These are phyloP conservation scores for Malurus splendens DNA, from an alignment of 2,797 vertebrate genomes.

Conservation along the genomic window DNA sequence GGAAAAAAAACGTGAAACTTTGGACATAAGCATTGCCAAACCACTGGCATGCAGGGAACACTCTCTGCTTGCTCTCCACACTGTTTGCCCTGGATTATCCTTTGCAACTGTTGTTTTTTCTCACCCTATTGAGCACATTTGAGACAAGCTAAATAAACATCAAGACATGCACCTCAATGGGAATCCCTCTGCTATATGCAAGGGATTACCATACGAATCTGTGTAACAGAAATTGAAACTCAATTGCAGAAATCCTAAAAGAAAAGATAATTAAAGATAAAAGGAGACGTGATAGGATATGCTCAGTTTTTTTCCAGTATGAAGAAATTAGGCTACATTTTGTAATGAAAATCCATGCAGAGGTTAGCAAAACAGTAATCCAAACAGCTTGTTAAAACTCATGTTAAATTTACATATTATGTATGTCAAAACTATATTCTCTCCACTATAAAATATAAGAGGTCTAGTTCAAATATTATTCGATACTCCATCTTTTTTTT, in stretches of 20 bases:
- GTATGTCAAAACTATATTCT: neutral
- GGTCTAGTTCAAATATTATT: neutral
- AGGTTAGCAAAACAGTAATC: neutral
- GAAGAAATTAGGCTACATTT: neutral
- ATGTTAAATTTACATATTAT: neutral
- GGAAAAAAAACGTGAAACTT: neutral
- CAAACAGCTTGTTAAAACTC: neutral
- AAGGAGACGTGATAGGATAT: neutral
- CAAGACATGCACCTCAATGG: neutral
- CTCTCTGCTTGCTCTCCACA: neutral
- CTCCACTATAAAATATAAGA: neutral
- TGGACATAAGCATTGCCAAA: neutral
- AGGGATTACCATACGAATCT: neutral
- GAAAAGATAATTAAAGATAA: neutral
- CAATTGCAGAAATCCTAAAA: neutral
- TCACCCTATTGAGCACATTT: rapidly evolving
- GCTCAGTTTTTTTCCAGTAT: neutral
- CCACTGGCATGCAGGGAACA: neutral
- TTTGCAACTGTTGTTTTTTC: neutral
- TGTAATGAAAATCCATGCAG: neutral
- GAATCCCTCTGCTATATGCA: neutral
- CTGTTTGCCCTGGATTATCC: neutral
- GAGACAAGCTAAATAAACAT: neutral
- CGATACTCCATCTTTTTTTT: neutral
- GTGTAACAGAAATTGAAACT: neutral